Conservation (phyloP, 2,797 vertebrate genomes). For the Xenentodon cancila region DNA sequence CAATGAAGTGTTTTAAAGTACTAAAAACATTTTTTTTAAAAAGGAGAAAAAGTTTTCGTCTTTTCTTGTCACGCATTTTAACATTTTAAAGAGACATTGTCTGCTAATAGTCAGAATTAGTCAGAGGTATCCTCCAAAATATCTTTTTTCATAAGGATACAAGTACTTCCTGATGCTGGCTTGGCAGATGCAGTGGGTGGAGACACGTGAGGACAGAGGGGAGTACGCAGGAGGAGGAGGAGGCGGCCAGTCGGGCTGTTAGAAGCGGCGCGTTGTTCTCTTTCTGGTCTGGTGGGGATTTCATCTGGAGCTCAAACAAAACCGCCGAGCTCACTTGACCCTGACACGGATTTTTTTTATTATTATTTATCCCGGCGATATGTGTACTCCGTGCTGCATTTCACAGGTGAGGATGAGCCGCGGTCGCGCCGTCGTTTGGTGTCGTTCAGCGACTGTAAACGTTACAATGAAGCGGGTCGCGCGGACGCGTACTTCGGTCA, state of each 20-base stretch:
- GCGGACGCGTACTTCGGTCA: neutral
- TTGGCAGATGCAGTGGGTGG: conserved; percentile 22
- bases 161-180: neutral
- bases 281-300: conserved; percentile 21
- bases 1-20: no score
- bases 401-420: conserved; percentile 78
- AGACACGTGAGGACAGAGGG: conserved; percentile 21
- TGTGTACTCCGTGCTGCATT: conserved; percentile 81
- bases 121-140: no score
- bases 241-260: conserved; percentile 1
- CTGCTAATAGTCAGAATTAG: no score
- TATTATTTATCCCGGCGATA: conserved; percentile 27
- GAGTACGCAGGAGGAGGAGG: conserved; percentile 15
- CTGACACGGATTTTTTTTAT: conserved; percentile 28
- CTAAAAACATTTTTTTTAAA: no score
- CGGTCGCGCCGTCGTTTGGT: conserved; percentile 8
- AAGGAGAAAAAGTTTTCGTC: no score
- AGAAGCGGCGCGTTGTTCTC: conserved; percentile 25
- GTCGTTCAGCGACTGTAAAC: neutral
- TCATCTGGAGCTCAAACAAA: conserved; percentile 36
- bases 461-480: neutral
- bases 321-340: conserved; percentile 7
- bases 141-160: neutral
- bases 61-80: no score
- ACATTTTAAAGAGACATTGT: no score